Conservation (phyloP, 2,113 vertebrate genomes). For the Dissostichus mawsoni region DNA sequence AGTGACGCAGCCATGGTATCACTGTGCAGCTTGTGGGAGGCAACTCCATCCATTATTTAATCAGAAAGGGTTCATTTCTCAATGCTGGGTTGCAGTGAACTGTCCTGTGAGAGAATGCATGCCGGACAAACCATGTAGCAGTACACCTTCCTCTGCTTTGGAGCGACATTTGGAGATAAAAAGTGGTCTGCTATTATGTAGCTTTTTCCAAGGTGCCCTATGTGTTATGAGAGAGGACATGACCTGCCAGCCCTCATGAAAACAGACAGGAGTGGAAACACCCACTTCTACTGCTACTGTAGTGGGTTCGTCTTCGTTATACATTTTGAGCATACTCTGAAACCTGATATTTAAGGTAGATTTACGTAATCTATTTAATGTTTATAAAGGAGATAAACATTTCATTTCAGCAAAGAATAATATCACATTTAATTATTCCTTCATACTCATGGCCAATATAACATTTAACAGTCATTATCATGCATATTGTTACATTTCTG, state of each 20-base stretch:
- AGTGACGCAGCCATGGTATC: slow-evolving; percentile 76
- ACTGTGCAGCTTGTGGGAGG: slow-evolving; percentile 44
- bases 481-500: too few species aligned
- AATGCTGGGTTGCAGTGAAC: slow-evolving; percentile 1
- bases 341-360: neutral
- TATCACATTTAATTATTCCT: neutral
- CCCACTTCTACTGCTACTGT: neutral
- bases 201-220: slow-evolving; percentile 12
- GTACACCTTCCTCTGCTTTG: neutral
- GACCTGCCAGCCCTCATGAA: slow-evolving; percentile 1
- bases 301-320: neutral
- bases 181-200: neutral
- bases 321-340: neutral
- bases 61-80: neutral
- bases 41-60: slow-evolving; percentile 72
- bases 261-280: slow-evolving; percentile 1
- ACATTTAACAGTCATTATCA: too few species aligned
- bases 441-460: too few species aligned
- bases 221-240: slow-evolving; percentile 10
- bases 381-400: neutral
- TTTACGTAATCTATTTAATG: neutral
- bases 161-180: neutral
- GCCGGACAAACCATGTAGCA: neutral
- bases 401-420: neutral
- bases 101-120: neutral